Base-by-base conservation (phyloP, 2,797 vertebrate species). In the Hydrolagus colliei region DNA sequence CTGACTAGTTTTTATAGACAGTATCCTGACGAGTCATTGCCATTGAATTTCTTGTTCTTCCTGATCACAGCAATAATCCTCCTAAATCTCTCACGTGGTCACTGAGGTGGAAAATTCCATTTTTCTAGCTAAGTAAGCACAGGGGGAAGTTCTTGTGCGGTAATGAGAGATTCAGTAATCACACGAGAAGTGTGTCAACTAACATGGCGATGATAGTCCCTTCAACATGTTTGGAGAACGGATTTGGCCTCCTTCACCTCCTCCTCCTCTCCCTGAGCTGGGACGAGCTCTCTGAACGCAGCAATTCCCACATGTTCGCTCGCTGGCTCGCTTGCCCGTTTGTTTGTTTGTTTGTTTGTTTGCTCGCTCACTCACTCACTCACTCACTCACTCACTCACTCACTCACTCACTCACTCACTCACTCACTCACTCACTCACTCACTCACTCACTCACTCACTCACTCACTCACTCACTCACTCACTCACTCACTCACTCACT, bases 111-210 rank as follows among this genome's bases (percentile, higher is more conserved):
- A 84, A 84, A 84, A 71, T 84, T 71, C 79, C 65, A 84, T 84
- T 84, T 84, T 84, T 84, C 79, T 84, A 71, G 63, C 63, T 68
- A 84, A 84, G 16, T 84, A 84, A 84, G 65, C 79, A 84, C 18
- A n/a, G 79, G 65, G 65, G 9, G 79, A 18, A 35, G 65, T 16
- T 4, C 67, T 16, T 18, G 16, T 10, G n/a, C 65, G 41, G 32
- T 20, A 71, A 35, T 41, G 32, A 84, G 79, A 52, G 79, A 84
- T 68, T 84, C 32, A 18, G 32, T 20, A 67, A 41, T n/a, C 35
- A 84, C 3, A 27, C 27, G 79, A 82, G 79, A 41, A 84, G 71
- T 35, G 18, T 5, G 32, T 68, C 32, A 84, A 84, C 65, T 63
- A 67, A 67, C 22, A 67, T 67, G 78, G 32, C 78, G 18, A 63